Conservation (phyloP, 2,797 vertebrate species). For the Pseudochirops corinnae region DNA sequence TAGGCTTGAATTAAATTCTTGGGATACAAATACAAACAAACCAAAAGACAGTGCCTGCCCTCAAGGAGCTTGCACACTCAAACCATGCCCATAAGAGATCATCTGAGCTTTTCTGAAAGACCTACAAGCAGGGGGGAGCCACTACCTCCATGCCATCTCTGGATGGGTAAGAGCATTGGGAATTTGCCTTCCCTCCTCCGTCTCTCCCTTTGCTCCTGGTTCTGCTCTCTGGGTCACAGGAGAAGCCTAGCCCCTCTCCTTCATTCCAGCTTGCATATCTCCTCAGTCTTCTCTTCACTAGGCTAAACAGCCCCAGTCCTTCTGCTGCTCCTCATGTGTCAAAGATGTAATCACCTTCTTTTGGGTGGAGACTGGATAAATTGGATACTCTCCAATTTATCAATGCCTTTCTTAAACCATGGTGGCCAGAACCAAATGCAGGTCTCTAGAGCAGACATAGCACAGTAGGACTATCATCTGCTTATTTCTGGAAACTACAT, state of each 20-base stretch:
- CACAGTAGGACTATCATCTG: background rate
- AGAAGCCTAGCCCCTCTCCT: background rate
- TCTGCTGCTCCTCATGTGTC: background rate
- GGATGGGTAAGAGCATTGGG: background rate
- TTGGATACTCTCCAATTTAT: background rate
- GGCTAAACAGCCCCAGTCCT: background rate
- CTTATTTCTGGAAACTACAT: background rate
- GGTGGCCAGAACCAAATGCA: background rate
- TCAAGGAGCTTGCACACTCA: background rate
- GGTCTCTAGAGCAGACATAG: background rate
- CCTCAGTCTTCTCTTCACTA: background rate
- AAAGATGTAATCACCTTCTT: background rate
- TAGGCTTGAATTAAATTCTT: background rate
- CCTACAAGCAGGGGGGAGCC: background rate
- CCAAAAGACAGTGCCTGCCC: background rate
- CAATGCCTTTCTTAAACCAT: background rate
- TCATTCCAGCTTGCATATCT: background rate
- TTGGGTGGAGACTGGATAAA: background rate
- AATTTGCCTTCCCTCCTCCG: background rate
- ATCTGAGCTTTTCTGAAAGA: background rate
- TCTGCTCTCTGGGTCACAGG: background rate
- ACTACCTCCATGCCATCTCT: background rate
- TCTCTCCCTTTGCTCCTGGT: constrained; percentile 15
- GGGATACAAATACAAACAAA: background rate
- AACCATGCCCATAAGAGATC: background rate